Conservation (phyloP, 2,797 vertebrate species). For the Scomberomorus guttatus region DNA sequence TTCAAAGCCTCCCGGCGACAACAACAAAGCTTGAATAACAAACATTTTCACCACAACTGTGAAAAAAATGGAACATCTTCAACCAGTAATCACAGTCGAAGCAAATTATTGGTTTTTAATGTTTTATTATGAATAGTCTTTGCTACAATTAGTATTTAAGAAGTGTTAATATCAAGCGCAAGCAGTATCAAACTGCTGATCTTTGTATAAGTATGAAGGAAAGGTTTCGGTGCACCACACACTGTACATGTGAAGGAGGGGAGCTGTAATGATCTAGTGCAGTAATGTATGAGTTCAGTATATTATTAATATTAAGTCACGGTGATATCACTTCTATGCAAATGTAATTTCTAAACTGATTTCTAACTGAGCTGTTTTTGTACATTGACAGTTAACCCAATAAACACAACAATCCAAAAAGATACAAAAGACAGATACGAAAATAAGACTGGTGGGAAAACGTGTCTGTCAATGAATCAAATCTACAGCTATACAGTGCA, state of each 20-base stretch:
- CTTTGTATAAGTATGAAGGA: constrained; percentile 12
- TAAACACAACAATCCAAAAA: constrained; percentile 29
- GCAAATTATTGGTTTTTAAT: constrained; percentile 25
- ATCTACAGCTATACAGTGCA: constrained; percentile 53
- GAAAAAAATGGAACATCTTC: constrained; percentile 33
- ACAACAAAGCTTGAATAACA: constrained; percentile 50
- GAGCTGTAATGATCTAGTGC: constrained; percentile 19
- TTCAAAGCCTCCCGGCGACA: constrained; percentile 59
- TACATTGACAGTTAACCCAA: constrained; percentile 24
- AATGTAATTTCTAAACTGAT: constrained; percentile 15
- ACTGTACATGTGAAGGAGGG: constrained; percentile 14
- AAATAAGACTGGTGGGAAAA: constrained; percentile 37
- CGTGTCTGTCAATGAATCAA: constrained; percentile 17
- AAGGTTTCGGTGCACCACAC: constrained; percentile 30
- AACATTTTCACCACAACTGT: constrained; percentile 13
- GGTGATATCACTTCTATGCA: constrained; percentile 18
- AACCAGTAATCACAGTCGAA: constrained; percentile 34
- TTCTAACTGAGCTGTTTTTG: constrained; percentile 16
- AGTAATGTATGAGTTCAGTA: constrained; percentile 27
- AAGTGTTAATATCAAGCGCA: constrained; percentile 53
- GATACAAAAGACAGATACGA: constrained; percentile 23
- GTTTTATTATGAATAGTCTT: constrained; percentile 74
- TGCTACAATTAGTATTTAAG: constrained; percentile 50
- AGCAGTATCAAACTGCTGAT: constrained; percentile 83
- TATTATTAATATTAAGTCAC: constrained; percentile 33